Conservation (phyloP, 1,140 invertebrate species). For the Neodiprion lecontei region DNA sequence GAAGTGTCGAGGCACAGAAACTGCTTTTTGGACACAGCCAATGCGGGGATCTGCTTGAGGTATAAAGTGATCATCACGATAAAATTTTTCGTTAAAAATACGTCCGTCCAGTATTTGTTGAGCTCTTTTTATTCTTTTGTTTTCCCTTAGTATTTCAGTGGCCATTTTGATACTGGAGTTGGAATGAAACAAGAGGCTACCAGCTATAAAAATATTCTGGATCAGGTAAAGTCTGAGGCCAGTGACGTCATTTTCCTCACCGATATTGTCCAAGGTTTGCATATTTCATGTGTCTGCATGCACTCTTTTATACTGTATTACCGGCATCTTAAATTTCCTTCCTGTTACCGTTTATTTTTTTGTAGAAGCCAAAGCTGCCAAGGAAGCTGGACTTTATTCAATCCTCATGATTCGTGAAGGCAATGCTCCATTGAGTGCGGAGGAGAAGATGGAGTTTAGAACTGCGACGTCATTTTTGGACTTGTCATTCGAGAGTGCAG, state of each 20-base stretch:
- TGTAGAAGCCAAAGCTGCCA: conserved; percentile 83
- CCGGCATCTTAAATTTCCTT: not conserved
- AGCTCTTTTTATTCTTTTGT: conserved; percentile 12
- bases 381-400: conserved; percentile 72
- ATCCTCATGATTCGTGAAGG: conserved; percentile 79
- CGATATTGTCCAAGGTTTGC: conserved; percentile 77
- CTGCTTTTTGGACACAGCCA: conserved; percentile 81
- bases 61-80: conserved; percentile 38
- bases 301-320: conserved; percentile 20
- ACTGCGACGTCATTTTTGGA: conserved; percentile 67
- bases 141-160: conserved; percentile 69
- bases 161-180: conserved; percentile 86
- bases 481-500: conserved; percentile 50
- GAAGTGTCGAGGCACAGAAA: conserved; percentile 90
- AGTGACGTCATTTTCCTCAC: conserved; percentile 84
- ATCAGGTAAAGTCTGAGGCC: conserved; percentile 68
- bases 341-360: conserved; percentile 16
- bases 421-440: conserved; percentile 71
- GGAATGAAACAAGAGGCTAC: conserved; percentile 77
- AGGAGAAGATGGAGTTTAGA: conserved; percentile 66
- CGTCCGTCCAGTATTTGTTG: not conserved
- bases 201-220: conserved; percentile 80
- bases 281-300: conserved; percentile 43
- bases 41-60: conserved; percentile 77
- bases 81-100: not conserved